Conservation (phyloP, 2,888 invertebrate genomes). For the Beris chalybata region DNA sequence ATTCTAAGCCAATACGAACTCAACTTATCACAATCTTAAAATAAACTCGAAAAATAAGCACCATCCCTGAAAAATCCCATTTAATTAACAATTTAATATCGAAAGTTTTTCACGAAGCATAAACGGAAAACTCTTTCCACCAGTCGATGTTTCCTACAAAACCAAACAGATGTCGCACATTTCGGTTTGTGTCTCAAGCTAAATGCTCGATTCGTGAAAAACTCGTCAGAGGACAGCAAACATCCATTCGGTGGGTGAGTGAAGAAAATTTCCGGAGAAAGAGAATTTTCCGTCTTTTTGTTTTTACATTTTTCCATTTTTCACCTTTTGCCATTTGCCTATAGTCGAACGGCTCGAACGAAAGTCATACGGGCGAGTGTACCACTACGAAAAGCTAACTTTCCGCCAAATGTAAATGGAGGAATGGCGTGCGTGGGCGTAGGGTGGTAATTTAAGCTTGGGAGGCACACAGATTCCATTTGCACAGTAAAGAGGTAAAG, state of each 20-base stretch:
- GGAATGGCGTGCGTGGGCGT: background rate
- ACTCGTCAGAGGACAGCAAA: conserved; percentile 33
- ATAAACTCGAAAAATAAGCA: background rate
- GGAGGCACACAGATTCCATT: too few species aligned
- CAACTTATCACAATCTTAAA: too few species aligned
- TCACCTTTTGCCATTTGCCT: too few species aligned
- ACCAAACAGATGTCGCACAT: conserved; percentile 37
- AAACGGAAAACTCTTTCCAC: too few species aligned
- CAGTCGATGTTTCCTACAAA: background rate
- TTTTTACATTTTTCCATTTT: too few species aligned
- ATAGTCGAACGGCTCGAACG: background rate
- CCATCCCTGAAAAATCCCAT: background rate
- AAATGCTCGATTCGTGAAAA: conserved; percentile 31
- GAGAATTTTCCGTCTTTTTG: conserved; percentile 1
- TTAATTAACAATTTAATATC: too few species aligned
- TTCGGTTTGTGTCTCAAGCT: conserved; percentile 34
- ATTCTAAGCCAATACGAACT: too few species aligned
- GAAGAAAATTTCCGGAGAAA: conserved; percentile 12
- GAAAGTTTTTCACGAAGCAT: background rate
- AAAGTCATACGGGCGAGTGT: background rate
- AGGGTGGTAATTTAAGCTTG: too few species aligned
- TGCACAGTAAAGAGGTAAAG: too few species aligned
- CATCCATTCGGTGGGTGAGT: background rate
- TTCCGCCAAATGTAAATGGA: too few species aligned
- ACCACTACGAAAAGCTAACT: background rate